Evolutionary conservation across 2,797 vertebrate genomes (phyloP).

Genomic region (Molossus alvarezi): DNA sequence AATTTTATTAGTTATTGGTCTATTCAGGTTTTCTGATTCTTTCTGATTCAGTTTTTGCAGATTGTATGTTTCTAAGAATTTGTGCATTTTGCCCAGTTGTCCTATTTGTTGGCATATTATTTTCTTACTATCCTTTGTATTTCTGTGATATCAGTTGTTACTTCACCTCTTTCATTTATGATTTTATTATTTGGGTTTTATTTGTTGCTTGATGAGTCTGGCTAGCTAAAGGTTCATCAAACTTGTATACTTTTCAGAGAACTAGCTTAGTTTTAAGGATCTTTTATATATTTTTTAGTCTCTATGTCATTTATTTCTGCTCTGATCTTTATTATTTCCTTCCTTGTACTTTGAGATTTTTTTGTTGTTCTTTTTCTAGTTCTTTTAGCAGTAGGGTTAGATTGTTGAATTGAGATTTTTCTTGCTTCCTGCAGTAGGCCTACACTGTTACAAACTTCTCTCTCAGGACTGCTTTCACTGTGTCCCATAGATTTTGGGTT

Average conservation of each 20-base stretch:
- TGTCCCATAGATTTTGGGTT: not conserved
- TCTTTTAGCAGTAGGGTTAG: not conserved
- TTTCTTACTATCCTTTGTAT: not conserved
- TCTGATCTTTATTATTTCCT: not conserved
- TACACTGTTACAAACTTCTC: not conserved
- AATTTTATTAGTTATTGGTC: too few species aligned
- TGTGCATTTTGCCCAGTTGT: too few species aligned
- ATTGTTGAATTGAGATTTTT: not conserved
- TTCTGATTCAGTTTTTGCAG: too few species aligned
- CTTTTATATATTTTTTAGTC: not conserved
- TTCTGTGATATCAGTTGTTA: not conserved
- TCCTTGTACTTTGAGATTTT: not conserved
- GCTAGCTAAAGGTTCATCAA: not conserved
- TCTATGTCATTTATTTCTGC: not conserved
- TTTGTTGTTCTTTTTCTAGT: not conserved
- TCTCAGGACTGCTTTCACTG: not conserved
- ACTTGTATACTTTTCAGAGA: not conserved
- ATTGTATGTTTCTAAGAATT: too few species aligned
- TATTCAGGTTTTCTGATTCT: too few species aligned
- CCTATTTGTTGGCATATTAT: too few species aligned
- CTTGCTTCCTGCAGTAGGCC: not conserved
- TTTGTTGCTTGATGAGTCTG: not conserved
- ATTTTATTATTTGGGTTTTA: not conserved
- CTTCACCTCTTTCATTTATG: not conserved
- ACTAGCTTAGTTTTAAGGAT: not conserved